These are phyloP conservation scores for Fundulus diaphanus DNA, from an alignment of 2,797 vertebrate genomes.

Conservation along the genomic window DNA sequence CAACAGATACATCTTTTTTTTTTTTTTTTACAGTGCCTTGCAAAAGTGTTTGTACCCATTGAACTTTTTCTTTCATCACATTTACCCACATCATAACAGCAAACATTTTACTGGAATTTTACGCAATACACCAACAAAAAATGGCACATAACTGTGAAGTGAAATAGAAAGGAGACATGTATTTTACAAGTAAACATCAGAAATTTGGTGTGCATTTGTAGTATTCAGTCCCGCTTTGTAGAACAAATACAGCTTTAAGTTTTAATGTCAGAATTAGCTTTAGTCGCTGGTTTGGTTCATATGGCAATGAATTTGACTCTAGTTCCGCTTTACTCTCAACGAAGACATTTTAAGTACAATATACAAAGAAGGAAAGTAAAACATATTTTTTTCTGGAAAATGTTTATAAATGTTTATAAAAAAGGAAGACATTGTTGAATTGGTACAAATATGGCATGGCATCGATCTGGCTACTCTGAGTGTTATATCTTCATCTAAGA, in stretches of 20 bases:
- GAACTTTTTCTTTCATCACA: neutral
- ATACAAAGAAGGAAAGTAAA: no score
- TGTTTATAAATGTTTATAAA: no score
- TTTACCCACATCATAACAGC: neutral
- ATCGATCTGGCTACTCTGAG: no score
- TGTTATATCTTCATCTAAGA: no score
- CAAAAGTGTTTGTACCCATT: neutral
- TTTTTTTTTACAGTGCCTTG: constrained; percentile 7
- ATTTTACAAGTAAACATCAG: neutral
- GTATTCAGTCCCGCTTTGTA: neutral
- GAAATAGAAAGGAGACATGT: neutral
- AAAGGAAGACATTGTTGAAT: no score
- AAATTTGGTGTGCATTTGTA: neutral
- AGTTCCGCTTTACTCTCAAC: no score
- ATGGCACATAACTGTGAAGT: neutral
- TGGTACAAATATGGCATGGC: no score
- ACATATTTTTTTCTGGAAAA: no score
- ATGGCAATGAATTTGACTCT: no score
- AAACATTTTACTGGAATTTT: neutral
- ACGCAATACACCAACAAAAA: neutral
- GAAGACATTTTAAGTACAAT: no score
- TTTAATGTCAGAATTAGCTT: no score
- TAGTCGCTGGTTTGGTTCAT: no score
- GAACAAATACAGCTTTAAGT: neutral
- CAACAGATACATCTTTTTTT: constrained; percentile 16